Evolutionary conservation across 2,113 vertebrate genomes (phyloP).

Genomic region (Kryptolebias marmoratus): DNA sequence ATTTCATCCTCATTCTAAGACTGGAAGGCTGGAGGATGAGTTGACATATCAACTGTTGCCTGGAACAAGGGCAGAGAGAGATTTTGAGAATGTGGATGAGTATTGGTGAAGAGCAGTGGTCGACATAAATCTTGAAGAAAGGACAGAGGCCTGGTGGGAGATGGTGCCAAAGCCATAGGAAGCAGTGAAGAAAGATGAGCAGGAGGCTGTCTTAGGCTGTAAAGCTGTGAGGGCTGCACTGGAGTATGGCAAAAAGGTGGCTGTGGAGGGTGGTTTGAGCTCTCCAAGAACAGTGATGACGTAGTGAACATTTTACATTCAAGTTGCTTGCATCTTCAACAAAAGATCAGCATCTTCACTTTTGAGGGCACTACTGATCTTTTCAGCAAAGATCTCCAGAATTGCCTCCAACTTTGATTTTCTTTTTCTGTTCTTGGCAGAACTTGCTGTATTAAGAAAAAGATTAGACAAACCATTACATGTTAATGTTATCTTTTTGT

Average conservation of each 20-base stretch:
- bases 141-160: not conserved
- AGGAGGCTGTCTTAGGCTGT: not conserved
- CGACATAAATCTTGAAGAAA: not conserved
- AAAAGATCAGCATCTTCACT: not conserved
- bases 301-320: not conserved
- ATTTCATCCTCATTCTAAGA: not conserved
- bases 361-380: not conserved
- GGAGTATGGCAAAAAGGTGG: not conserved
- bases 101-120: not conserved
- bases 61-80: not conserved
- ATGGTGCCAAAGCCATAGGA: not conserved
- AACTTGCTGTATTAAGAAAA: not conserved
- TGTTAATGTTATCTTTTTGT: not conserved
- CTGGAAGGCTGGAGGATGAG: not conserved
- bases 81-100: not conserved
- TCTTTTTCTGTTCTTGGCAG: not conserved
- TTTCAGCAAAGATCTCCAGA: not conserved
- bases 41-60: not conserved
- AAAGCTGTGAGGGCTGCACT: not conserved
- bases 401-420: not conserved
- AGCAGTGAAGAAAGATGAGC: not conserved
- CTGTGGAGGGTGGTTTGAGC: not conserved
- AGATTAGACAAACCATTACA: not conserved
- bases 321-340: conserved; percentile 3
- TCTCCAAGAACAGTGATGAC: not conserved